phyloP scores from a whole-genome alignment of 2,113 vertebrate genomes.

The Asarcornis scutulata region DNA sequence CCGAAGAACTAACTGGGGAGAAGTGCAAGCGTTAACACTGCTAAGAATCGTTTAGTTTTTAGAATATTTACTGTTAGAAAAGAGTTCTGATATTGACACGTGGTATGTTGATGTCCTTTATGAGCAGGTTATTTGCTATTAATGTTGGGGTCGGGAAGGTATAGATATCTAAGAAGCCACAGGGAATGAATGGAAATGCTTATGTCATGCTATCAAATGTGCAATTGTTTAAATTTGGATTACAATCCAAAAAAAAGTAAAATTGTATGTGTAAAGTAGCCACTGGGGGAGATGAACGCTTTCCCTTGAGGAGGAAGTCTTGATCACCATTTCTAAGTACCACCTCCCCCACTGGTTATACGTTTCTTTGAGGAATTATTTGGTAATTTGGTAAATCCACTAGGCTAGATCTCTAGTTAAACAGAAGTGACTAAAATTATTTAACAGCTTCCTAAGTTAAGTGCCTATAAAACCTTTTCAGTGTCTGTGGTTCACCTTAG shows the following conservation, averaged over 20 bases:
- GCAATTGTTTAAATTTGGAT: neutral
- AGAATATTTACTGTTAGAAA: neutral
- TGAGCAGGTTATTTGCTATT: neutral
- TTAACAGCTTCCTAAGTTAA: neutral
- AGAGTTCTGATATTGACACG: neutral
- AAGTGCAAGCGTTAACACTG: neutral
- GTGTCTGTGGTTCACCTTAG: neutral
- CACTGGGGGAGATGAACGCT: neutral
- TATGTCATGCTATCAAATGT: neutral
- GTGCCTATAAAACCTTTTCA: neutral
- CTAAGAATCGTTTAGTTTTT: too few relatives aligned
- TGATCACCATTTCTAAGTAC: neutral
- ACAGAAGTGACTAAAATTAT: neutral
- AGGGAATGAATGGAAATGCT: neutral
- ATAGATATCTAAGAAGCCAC: neutral
- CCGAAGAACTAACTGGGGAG: neutral
- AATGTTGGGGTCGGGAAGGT: neutral
- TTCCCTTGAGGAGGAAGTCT: neutral
- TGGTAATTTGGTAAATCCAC: neutral
- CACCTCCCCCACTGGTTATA: neutral
- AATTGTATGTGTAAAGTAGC: neutral
- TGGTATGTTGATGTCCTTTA: neutral
- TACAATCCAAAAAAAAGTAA: neutral
- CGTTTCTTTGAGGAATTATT: neutral
- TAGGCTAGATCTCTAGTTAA: neutral